Evolutionary conservation across 2,888 invertebrate species (phyloP), one percentile per base, ranked within the genome.

Genomic region (Siphlonurus alternatus): DNA sequence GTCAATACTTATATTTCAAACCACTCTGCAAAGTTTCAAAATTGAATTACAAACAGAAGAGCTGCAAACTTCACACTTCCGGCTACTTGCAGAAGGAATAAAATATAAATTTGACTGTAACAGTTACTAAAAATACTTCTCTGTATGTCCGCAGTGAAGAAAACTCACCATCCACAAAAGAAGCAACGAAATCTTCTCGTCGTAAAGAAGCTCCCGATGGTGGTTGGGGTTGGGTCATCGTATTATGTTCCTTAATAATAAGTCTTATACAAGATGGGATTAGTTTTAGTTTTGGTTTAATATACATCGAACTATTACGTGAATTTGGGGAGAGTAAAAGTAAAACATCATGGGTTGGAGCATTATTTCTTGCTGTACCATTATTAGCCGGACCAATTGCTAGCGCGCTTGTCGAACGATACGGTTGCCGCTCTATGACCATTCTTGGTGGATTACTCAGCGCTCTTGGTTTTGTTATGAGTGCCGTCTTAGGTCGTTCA

Each of bases 141-240:
- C n/a, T n/a, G n/a, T n/a, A n/a, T n/a, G n/a, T n/a, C n/a, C n/a
- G n/a, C n/a, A n/a, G n/a, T n/a, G n/a, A n/a, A n/a, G n/a, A n/a
- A n/a, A n/a, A n/a, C n/a, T n/a, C n/a, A n/a, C n/a, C n/a, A n/a
- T n/a, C n/a, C n/a, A n/a, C n/a, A n/a, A n/a, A n/a, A n/a, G n/a
- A n/a, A n/a, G n/a, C n/a, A n/a, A n/a, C n/a, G n/a, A 56, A 56
- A 56, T 20, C 56, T 56, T n/a, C 5, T 7, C 56, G n/a, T n/a
- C 7, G 7, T 5, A 56, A 20, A 20, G 86, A 65, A 24, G 68
- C 88, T 1, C 92, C 91, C 1, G 93, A 93, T 74, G 93, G 92
- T 10, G 93, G 93, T 18, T 93, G 89, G 88, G 93, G 93, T 2
- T 95, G 94, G 94, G 87, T 94, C 25, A 84, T 95, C 62, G 93